phyloP scores from a whole-genome alignment of 92 coral and sea anemone genomes.

The Siderastrea siderea region DNA sequence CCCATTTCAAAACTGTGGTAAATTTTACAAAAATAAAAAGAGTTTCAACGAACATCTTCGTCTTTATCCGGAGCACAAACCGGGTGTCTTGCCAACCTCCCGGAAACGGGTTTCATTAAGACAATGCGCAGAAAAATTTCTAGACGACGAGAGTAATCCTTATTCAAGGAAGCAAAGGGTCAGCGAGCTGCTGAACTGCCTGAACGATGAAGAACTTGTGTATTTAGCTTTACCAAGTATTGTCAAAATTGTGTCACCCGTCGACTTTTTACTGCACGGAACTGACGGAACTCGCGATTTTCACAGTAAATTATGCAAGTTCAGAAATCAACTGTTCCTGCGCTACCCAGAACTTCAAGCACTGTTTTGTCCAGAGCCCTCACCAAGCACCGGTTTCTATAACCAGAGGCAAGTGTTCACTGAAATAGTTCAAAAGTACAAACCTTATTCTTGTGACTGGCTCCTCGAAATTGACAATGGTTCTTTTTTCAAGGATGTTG shows the following conservation, averaged over 20 bases:
- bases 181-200: too few species aligned
- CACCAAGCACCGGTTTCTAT: not conserved
- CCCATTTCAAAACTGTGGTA: not conserved
- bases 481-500: slow-evolving; percentile 28
- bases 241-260: slow-evolving; percentile 30
- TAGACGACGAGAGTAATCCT: too few species aligned
- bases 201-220: too few species aligned
- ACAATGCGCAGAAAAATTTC: not conserved
- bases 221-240: too few species aligned
- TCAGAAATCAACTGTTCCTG: slow-evolving; percentile 27
- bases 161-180: too few species aligned
- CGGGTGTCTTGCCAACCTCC: not conserved
- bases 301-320: slow-evolving; percentile 27
- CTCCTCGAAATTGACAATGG: slow-evolving; percentile 56
- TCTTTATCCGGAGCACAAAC: not conserved
- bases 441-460: slow-evolving; percentile 49
- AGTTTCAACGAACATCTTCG: not conserved
- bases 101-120: slow-evolving; percentile 9
- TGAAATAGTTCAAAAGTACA: not conserved
- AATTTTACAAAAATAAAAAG: not conserved
- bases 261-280: slow-evolving; percentile 17
- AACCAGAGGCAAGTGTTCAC: too few species aligned
- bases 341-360: not conserved
- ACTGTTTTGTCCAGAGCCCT: not conserved
- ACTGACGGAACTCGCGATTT: not conserved